phyloP scores from a whole-genome alignment of 2,113 vertebrate species.

The Leuciscus idus region DNA sequence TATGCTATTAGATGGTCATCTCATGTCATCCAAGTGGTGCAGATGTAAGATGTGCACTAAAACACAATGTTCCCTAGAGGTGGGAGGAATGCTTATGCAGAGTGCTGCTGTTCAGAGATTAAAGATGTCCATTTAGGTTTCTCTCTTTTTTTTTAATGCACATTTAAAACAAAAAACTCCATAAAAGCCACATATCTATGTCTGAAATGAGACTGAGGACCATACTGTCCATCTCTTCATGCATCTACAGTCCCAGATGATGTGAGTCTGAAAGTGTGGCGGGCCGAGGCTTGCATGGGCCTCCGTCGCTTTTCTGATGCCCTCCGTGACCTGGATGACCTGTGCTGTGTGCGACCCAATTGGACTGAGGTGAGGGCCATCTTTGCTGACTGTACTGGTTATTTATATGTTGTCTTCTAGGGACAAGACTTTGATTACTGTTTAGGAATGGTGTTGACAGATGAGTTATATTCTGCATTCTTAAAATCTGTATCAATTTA shows the following conservation, averaged over 20 bases:
- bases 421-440: not conserved
- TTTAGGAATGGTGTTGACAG: not conserved
- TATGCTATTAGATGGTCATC: not conserved
- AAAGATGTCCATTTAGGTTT: not conserved
- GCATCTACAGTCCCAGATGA: slow-evolving; percentile 72
- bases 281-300: slow-evolving; percentile 74
- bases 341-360: slow-evolving; percentile 78
- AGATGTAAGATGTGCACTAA: not conserved
- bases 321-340: slow-evolving; percentile 79
- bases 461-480: too few relatives aligned
- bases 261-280: slow-evolving; percentile 73
- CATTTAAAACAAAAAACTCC: not conserved
- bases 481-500: not conserved
- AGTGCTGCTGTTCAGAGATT: not conserved
- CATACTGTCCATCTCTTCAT: not conserved
- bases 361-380: slow-evolving; percentile 76
- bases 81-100: not conserved
- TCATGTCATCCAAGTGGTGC: not conserved
- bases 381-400: not conserved
- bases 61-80: not conserved
- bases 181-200: not conserved
- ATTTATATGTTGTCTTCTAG: not conserved
- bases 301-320: slow-evolving; percentile 73
- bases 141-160: not conserved
- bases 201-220: not conserved